Evolutionary conservation across 1,140 invertebrate species (phyloP), one percentile per base, ranked within the genome.

Genomic region (Himalopsyche phryganea): DNA sequence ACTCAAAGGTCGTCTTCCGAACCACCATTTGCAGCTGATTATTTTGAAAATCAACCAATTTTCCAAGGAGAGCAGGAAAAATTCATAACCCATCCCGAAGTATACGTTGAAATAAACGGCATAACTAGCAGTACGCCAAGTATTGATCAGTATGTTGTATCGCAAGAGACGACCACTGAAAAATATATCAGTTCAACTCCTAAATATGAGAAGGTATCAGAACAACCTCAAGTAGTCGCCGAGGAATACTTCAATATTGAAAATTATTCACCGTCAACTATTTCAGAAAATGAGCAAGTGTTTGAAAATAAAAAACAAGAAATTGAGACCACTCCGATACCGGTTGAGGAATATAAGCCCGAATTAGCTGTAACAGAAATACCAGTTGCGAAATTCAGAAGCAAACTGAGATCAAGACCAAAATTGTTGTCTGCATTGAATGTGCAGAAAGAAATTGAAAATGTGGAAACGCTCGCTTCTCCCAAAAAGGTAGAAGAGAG

Each of bases 321-420:
- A 19, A 17, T 28, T 15, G 33, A 55, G 13, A 41, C 3, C 41
- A 57, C 47, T 46, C 1, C 18, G 13, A 14, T 13, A 46, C 13
- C 48, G 13, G 13, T 15, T 18, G 32, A 18, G 23, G 7, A 28
- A 35, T 17, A 58, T 18, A 6, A 20, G 18, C 23, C 48, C 5
- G 66, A 62, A 50, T 36, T 56, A 6, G 51, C 50, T 9, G 48
- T 62, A 4, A 68, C 58, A 6, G 55, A 57, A 13, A 42, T 32
- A 18, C 51, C 61, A 15, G 47, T 53, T 13, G 53, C 61, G 1
- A 64, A 56, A 44, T 66, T 65, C 38, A 63, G 66, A 56, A 61
- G 53, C 45, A 62, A 62, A 52, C 46, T 66, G 19, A 41, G 54
- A 18, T 36, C 55, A 40, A 53, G 66, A 6, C 50, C 64, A n/a